Base-by-base conservation (phyloP, 2,888 invertebrate genomes). In the Microctonus hyperodae region DNA sequence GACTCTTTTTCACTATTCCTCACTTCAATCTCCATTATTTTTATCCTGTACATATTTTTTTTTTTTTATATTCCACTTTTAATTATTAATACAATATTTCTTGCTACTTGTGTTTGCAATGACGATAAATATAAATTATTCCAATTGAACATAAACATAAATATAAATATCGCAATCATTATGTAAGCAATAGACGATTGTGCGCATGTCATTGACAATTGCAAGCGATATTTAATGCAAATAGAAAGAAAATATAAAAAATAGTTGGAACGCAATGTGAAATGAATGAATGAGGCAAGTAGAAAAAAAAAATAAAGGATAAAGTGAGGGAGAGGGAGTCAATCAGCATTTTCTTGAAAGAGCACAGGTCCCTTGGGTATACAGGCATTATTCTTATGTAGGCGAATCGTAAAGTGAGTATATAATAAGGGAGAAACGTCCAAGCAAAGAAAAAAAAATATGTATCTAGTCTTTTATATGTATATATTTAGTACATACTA, bases 281-380 rank as follows among this genome's bases (percentile, higher is more conserved):
- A 33, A 16, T 55, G 28, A 31, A 28, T 28, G 28, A 28, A 28
- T 28, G n/a, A n/a, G 13, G 28, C 48, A 9, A 50, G 44, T 35
- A 20, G 11, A 23, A 50, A 50, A 44, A 31, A n/a, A n/a, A 51
- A n/a, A 55, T 35, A 62, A 51, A 55, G 37, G 35, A 28, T 35
- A 55, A 50, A 55, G 35, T 37, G 33, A 57, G 57, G 56, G 58
- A 61, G 53, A 56, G 63, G 65, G 70, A 73, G 75, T 77, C 77
- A 79, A 78, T 81, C 79, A 79, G 79, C 75, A 79, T 78, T 81
- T 75, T 72, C 69, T 74, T 79, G 75, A 44, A 55, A 75, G 71
- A 78, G 75, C 68, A 69, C 68, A 68, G 16, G 55, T 70, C 78
- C 76, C 72, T 67, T 60, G 74, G 72, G 76, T 71, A 68, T 69